Evolutionary conservation across 2,797 vertebrate genomes (phyloP).

Genomic region (Thunnus albacares): DNA sequence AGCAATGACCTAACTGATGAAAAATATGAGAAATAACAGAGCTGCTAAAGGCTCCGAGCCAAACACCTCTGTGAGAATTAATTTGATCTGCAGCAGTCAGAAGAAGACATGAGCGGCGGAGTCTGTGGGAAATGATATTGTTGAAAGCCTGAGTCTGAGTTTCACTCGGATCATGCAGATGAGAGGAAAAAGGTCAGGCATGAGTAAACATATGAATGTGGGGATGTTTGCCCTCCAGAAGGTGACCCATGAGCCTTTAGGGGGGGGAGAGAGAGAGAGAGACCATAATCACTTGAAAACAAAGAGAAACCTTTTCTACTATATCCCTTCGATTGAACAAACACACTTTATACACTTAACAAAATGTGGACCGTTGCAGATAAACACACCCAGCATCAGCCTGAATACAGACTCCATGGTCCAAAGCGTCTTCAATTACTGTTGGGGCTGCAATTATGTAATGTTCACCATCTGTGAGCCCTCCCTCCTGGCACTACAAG

Average conservation of each 20-base stretch:
- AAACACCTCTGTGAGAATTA: not conserved
- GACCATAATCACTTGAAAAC: not conserved
- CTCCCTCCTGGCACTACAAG: slow-evolving; percentile 54
- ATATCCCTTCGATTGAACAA: not conserved
- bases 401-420: slow-evolving; percentile 70
- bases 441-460: slow-evolving; percentile 82
- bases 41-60: slow-evolving; percentile 9
- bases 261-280: not conserved
- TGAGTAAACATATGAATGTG: slow-evolving; percentile 50
- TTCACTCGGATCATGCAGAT: slow-evolving; percentile 28
- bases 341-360: slow-evolving; percentile 24
- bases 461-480: slow-evolving; percentile 81
- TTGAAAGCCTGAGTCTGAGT: not conserved
- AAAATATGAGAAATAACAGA: not conserved
- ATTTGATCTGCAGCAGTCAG: not conserved
- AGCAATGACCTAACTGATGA: not conserved
- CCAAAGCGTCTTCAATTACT: slow-evolving; percentile 78
- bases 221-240: slow-evolving; percentile 41
- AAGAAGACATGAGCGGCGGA: not conserved
- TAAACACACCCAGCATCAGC: slow-evolving; percentile 57
- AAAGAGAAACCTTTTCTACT: slow-evolving; percentile 7
- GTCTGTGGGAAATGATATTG: not conserved
- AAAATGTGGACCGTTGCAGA: slow-evolving; percentile 28
- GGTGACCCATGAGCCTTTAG: slow-evolving; percentile 46
- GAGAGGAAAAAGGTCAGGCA: slow-evolving; percentile 52